Conservation (phyloP, 2,797 vertebrate genomes). For the Sebastes jordani region DNA sequence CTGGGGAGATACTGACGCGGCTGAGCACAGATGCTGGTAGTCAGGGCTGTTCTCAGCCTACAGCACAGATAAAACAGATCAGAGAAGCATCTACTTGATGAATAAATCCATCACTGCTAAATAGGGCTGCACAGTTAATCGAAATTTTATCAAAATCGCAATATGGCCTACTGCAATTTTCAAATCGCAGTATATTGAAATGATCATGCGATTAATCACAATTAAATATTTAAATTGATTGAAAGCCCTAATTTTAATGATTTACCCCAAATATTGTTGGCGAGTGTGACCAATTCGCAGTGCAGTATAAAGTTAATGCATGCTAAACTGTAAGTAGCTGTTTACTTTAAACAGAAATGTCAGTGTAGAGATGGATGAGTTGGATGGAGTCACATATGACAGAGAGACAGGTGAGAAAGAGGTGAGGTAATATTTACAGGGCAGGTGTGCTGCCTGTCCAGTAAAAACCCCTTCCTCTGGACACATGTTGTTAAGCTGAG, state of each 20-base stretch:
- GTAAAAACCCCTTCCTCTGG: constrained; percentile 50
- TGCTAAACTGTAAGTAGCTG: background rate
- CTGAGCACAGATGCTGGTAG: constrained; percentile 42
- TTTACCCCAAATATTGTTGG: no score
- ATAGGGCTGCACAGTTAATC: no score
- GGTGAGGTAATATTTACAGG: constrained; percentile 42
- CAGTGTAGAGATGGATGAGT: background rate
- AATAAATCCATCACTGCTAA: constrained; percentile 40
- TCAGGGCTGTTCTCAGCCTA: constrained; percentile 27
- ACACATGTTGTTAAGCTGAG: constrained; percentile 41
- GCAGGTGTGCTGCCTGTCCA: constrained; percentile 55
- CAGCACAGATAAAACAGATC: constrained; percentile 34
- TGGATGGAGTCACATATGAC: constrained; percentile 8
- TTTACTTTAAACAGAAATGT: background rate
- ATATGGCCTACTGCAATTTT: no score
- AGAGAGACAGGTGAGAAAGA: constrained; percentile 12
- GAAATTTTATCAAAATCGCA: no score
- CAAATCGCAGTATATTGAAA: no score
- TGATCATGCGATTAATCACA: no score
- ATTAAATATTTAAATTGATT: no score
- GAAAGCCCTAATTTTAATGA: no score
- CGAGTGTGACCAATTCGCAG: background rate
- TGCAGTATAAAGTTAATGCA: background rate
- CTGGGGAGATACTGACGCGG: constrained; percentile 50
- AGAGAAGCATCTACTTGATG: constrained; percentile 16